Base-by-base conservation (phyloP, 2,113 vertebrate genomes). In the Equus przewalskii region DNA sequence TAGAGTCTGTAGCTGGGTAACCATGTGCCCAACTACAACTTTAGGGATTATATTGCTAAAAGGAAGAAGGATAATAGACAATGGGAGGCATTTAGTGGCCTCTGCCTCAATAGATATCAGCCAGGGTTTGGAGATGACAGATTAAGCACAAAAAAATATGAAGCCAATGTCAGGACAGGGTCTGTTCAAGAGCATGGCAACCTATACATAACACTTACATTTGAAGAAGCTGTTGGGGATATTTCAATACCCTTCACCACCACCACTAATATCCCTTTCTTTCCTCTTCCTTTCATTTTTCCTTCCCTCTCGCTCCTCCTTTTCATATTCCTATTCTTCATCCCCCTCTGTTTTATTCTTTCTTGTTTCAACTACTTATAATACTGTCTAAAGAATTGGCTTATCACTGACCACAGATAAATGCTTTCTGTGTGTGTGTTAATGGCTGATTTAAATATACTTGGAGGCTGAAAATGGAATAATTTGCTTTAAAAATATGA, bases 401-500 rank as follows among this genome's bases (percentile, higher is more conserved):
- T 73, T 36, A 89, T 54, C 76, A 7, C 19, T 94, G 54, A 76
- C 21, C 46, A n/a, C 41, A 41, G 73, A 87, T 60, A 75, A 70
- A 46, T 83, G 4, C 41, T 81, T 91, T 56, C 58, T 87, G 19
- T 72, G 16, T 82, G 49, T 62, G 62, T 62, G 79, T 41, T 81
- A 91, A 70, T 81, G 41, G 54, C 21, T 80, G 4, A 64, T 76
- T 94, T 85, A 91, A 93, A 62, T 72, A 79, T 44, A 84, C 44
- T 30, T 81, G 36, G 21, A 79, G 14, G 2, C 28, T 76, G 22
- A 58, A 58, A 67, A 24, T 46, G 21, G 56, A 91, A 81, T 91
- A 65, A 75, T 89, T 91, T 88, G 6, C 33, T 84, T 96, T 89
- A 26, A 95, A 97, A 89, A 22, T 84, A 5, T 69, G 73, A 76